phyloP scores from a whole-genome alignment of 2,113 vertebrate species.

The Syrmaticus mikado region DNA sequence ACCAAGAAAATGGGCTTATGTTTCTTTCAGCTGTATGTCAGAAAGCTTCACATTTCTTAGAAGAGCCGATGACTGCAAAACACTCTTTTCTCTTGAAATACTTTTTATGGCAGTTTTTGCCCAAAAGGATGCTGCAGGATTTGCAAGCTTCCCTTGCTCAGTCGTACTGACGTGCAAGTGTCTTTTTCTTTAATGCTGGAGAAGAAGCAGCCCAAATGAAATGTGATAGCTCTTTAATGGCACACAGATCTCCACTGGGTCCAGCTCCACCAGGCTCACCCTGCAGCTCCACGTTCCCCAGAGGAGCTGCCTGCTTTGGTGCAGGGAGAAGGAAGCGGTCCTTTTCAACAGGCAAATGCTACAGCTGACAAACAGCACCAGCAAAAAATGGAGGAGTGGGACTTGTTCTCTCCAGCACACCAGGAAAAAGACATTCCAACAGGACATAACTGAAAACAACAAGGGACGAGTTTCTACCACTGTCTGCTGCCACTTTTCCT shows the following conservation, averaged over 20 bases:
- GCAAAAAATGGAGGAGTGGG: neutral
- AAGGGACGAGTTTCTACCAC: neutral
- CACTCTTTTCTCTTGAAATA: neutral
- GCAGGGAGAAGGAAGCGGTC: neutral
- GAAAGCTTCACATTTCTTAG: neutral
- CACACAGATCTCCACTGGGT: neutral
- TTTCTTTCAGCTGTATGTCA: neutral
- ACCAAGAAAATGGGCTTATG: slow-evolving; percentile 5
- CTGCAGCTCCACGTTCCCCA: neutral
- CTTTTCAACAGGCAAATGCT: neutral
- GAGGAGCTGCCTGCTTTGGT: neutral
- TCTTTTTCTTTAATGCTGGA: slow-evolving; percentile 11
- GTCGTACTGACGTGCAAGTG: neutral
- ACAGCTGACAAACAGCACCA: neutral
- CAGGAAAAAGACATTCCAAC: neutral
- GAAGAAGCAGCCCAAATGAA: neutral
- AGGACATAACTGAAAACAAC: neutral
- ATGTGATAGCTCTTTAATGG: neutral
- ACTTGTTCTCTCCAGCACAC: neutral
- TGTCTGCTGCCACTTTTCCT: neutral
- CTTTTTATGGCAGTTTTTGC: neutral
- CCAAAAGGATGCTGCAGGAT: neutral
- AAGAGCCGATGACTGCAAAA: neutral
- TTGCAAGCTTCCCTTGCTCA: neutral
- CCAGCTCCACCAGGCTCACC: neutral